Evolutionary conservation across 2,888 invertebrate species (phyloP), one percentile per base, ranked within the genome.

Genomic region (Pseudolycoriella hygida): DNA sequence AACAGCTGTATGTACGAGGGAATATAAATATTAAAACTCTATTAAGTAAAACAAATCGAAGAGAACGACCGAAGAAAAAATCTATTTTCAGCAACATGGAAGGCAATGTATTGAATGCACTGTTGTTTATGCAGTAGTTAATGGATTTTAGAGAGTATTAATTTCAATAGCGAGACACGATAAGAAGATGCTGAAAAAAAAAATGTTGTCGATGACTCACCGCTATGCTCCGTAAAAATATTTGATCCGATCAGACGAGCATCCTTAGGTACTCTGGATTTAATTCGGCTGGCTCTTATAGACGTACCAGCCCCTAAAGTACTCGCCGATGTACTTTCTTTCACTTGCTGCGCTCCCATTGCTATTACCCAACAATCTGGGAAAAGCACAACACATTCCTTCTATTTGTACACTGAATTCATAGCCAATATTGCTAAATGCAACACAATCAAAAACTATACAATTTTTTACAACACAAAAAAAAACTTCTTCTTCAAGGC

Each of bases 311-410:
- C 58, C 52, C 60, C 61, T 44, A 65, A 53, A 30, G 60, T 57
- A 53, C 55, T 57, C 14, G 30, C 55, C 51, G 61, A 34, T 12
- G 17, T 18, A 3, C 20, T 37, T 74, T 89, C 89, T 71, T 90
- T 89, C 65, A 84, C 86, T 74, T 87, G 89, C 75, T 89, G 89
- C 63, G 88, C 88, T 67, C 89, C 89, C 89, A 89, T 89, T 40
- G 11, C 17, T 17, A 17, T 17, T 17, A 17, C 39, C 17, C 37
- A 12, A 14, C 37, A 37, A 39, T 17, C 11, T 3, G 3, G 10
- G 17, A 17, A 11, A 39, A 17, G 17, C 39, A 39, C 39, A 39
- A 39, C 18, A 40, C 19, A 19, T 19, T 19, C 40, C 19, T 40
- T 40, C 25, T 25, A 25, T 8, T 25, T 25, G 4, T 25, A 8